phyloP scores from a whole-genome alignment of 2,113 vertebrate genomes.

The human (Homo sapiens) region GRCh38 chr2:213853001-213853500 shows the following conservation, averaged over 20 bases:
- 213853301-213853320: constrained; percentile 77
- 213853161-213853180: constrained; percentile 74
- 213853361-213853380: constrained; percentile 66
- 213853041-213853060: constrained; percentile 51
- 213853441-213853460: constrained; percentile 38
- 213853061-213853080: constrained; percentile 62
- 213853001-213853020: not conserved
- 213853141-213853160: constrained; percentile 80
- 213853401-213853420: constrained; percentile 49
- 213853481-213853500: constrained; percentile 43
- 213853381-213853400: constrained; percentile 53
- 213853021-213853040: not conserved
- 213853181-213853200: constrained; percentile 77
- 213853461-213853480: constrained; percentile 51
- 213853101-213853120: constrained; percentile 66
- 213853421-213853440: not conserved
- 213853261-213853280: constrained; percentile 66
- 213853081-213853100: constrained; percentile 76
- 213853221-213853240: constrained; percentile 80
- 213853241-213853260: constrained; percentile 79
- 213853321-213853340: constrained; percentile 72
- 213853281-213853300: constrained; percentile 80
- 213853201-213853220: constrained; percentile 84
- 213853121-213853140: constrained; percentile 80
- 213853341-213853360: constrained; percentile 46